Conservation (phyloP, 1,140 invertebrate species). For the Calosoma granatense region DNA sequence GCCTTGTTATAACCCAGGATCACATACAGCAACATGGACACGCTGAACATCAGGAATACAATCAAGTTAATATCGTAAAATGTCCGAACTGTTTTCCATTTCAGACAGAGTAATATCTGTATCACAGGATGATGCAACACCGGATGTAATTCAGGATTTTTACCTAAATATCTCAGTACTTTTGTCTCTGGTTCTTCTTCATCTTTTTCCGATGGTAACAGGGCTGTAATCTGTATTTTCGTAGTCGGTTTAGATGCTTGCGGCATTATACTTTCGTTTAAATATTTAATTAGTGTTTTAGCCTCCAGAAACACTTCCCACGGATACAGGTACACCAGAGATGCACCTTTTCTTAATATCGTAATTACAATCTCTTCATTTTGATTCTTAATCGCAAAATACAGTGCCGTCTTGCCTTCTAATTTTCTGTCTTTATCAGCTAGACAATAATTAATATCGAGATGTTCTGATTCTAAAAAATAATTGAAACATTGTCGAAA, state of each 20-base stretch:
- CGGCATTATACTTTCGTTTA: constrained; percentile 1
- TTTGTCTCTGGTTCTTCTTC: background rate
- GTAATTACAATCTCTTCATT: background rate
- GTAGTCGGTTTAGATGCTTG: background rate
- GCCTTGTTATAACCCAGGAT: background rate
- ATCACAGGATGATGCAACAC: background rate
- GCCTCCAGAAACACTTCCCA: background rate
- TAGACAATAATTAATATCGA: background rate
- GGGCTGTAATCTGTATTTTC: background rate
- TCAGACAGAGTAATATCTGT: background rate
- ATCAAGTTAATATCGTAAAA: background rate
- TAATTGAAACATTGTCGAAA: background rate
- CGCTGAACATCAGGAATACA: background rate
- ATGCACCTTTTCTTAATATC: background rate
- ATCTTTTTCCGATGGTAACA: background rate
- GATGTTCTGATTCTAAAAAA: background rate
- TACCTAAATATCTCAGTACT: background rate
- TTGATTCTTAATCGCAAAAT: background rate
- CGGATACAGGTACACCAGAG: background rate
- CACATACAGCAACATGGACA: background rate
- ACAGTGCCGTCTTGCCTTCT: background rate
- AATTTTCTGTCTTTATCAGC: background rate
- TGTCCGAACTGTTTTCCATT: constrained; percentile 1
- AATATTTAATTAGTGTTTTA: background rate
- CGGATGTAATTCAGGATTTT: background rate